These are phyloP conservation scores for Metalampra italica DNA, from an alignment of 2,888 invertebrate genomes.

Conservation along the genomic window DNA sequence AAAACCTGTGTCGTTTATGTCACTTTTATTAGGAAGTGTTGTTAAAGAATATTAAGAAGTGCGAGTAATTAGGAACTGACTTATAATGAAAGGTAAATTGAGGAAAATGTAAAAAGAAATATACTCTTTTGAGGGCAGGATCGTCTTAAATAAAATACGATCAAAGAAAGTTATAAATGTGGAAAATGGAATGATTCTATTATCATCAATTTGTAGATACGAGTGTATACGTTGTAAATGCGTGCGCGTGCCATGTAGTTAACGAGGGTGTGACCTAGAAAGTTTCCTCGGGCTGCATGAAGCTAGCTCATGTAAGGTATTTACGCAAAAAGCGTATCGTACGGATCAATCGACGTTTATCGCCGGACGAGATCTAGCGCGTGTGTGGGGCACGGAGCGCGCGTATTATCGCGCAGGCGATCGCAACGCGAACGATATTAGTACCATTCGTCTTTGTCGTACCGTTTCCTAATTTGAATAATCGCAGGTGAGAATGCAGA, in stretches of 20 bases:
- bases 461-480: slow-evolving; percentile 76
- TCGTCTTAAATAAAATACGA: neutral
- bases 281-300: slow-evolving; percentile 37
- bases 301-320: slow-evolving; percentile 54
- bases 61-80: neutral
- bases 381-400: slow-evolving; percentile 67
- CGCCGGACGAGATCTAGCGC: slow-evolving; percentile 67
- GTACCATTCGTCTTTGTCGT: slow-evolving; percentile 78
- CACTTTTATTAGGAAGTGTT: slow-evolving; percentile 42
- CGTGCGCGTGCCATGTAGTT: neutral
- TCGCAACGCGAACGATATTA: slow-evolving; percentile 70
- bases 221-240: neutral
- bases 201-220: neutral
- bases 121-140: neutral
- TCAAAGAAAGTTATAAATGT: neutral
- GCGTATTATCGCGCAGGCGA: slow-evolving; percentile 59
- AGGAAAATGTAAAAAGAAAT: neutral
- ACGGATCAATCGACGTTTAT: slow-evolving; percentile 72
- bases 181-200: neutral
- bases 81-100: neutral
- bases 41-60: slow-evolving; percentile 30
- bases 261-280: slow-evolving; percentile 8
- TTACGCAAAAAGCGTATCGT: slow-evolving; percentile 75
- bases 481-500: slow-evolving; percentile 74
- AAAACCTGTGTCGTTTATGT: slow-evolving; percentile 36